Conservation (phyloP, 2,113 vertebrate genomes). For the Euleptes europaea region DNA sequence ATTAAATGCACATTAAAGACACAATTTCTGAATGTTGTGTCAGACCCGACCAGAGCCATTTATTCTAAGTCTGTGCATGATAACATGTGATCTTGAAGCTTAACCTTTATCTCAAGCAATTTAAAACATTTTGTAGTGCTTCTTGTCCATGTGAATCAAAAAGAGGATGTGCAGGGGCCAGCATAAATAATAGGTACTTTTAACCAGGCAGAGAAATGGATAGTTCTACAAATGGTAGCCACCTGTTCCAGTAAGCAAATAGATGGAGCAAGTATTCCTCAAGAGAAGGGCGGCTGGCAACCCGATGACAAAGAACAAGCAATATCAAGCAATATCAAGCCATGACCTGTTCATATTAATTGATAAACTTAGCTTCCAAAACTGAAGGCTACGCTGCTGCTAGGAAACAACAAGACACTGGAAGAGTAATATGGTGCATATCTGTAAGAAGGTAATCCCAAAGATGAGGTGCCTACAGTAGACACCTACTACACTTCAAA, state of each 20-base stretch:
- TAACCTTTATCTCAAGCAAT: conserved; percentile 76
- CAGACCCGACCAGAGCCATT: conserved; percentile 67
- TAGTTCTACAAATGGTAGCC: conserved; percentile 78
- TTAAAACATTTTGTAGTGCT: conserved; percentile 80
- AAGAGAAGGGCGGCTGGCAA: conserved; percentile 59
- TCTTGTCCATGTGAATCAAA: conserved; percentile 79
- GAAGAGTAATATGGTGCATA: not conserved
- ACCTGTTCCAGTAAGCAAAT: conserved; percentile 73
- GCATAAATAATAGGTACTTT: conserved; percentile 77
- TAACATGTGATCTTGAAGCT: conserved; percentile 73
- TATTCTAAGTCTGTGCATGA: conserved; percentile 71
- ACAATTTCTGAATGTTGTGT: conserved; percentile 58
- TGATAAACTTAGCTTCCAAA: not conserved
- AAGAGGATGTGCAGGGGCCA: conserved; percentile 72
- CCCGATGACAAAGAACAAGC: conserved; percentile 55
- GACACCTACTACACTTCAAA: too few species aligned
- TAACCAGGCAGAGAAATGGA: conserved; percentile 73
- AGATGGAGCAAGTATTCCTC: conserved; percentile 61
- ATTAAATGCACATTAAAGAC: conserved; percentile 73
- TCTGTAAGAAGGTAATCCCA: too few species aligned
- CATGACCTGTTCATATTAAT: not conserved
- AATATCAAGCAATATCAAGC: not conserved
- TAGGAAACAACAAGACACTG: not conserved
- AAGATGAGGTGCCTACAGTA: too few species aligned
- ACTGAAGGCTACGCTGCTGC: not conserved